Evolutionary conservation across 2,888 invertebrate species (phyloP), one percentile per base, ranked within the genome.

Genomic region (Drosophila nigritarsus): DNA sequence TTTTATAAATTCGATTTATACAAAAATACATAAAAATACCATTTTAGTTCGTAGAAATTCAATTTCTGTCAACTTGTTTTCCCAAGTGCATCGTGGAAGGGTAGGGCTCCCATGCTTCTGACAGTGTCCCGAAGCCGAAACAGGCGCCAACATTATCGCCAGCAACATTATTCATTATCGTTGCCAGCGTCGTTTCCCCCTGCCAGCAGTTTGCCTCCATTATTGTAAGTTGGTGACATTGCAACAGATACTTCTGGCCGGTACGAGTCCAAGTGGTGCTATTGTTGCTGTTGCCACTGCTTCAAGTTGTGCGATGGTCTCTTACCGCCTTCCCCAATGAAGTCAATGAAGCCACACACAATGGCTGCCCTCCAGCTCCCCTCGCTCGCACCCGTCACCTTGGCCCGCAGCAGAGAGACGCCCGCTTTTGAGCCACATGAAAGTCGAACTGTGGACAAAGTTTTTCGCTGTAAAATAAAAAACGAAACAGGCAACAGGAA

Each of bases 111-210:
- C 62, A 51, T 69, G 71, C 70, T 67, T 63, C 74, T 80, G 80
- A 76, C 62, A 38, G 72, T 60, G 70, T 51, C 73, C 64, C 64
- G 54, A 64, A 62, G 65, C 60, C 71, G 40, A 78, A 67, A 73
- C 69, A 78, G 87, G 80, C 75, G 80, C 76, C 80, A 80, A 85
- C 88, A 88, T 86, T 85, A 85, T 86, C 83, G 76, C 78, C 75
- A 61, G 74, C 76, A 83, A 76, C 85, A 86, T 86, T 86, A 85
- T 85, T 85, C 85, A 85, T 85, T 85, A 85, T 85, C 86, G 82
- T 61, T 54, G 61, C 55, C 30, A 34, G 29, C 61, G 34, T 27
- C 45, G 36, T 32, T 36, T 51, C 18, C 18, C 30, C 18, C 30
- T 20, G 27, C 27, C 38, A 27, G 53, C 51, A 29, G 50, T 65